Conservation (phyloP, 64 coral and sea anemone species). For the Anthopleura sola region DNA sequence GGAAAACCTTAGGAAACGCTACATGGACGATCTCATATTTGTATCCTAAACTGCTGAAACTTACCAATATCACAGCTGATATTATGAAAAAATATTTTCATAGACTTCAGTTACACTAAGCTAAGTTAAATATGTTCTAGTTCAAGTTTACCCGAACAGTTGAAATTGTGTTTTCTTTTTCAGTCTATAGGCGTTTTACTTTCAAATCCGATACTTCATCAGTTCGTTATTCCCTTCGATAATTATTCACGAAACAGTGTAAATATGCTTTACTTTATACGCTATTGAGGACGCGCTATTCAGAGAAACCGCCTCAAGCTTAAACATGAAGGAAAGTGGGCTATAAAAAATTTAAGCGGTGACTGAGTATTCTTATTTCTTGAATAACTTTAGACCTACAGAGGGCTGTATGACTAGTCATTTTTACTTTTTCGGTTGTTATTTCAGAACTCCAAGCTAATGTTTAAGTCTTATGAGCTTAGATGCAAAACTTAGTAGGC, state of each 20-base stretch:
- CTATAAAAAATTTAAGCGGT: too few species aligned
- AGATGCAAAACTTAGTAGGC: background rate
- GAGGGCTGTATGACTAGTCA: too few species aligned
- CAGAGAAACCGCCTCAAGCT: background rate
- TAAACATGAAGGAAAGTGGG: background rate
- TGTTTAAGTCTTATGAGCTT: too few species aligned
- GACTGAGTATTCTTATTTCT: too few species aligned
- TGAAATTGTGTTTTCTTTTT: background rate
- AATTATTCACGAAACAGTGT: background rate
- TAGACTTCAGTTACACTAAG: too few species aligned
- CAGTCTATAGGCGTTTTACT: background rate
- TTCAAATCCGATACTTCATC: background rate
- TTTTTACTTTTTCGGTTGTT: background rate
- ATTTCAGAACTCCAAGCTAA: background rate
- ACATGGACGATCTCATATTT: constrained; percentile 97
- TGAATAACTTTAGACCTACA: too few species aligned
- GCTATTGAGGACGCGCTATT: background rate
- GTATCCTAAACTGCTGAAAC: constrained; percentile 67
- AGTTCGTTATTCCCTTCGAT: background rate
- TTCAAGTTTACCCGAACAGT: background rate
- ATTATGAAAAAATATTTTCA: background rate
- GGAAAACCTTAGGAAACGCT: constrained; percentile 97
- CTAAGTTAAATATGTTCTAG: too few species aligned
- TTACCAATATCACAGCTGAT: background rate
- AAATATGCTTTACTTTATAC: too few species aligned